Evolutionary conservation across 92 coral and sea anemone species (phyloP).

Genomic region (Porites divaricata): DNA sequence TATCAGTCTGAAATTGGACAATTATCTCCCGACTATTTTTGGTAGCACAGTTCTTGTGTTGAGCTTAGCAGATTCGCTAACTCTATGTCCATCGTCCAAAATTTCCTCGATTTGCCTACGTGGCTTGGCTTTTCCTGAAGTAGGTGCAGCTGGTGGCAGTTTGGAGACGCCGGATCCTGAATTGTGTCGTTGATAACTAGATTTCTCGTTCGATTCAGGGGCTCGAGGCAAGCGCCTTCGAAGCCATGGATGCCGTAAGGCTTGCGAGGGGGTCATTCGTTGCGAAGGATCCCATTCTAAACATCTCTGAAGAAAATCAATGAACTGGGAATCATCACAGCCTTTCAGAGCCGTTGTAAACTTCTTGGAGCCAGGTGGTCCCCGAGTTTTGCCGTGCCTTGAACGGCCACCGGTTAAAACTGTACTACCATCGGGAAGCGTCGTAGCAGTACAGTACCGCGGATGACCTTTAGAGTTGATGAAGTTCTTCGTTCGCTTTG

Average conservation of each 20-base stretch:
- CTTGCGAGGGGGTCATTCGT: constrained; percentile 95
- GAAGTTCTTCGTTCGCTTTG: constrained; percentile 95
- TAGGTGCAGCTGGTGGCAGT: constrained; percentile 92
- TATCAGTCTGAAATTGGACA: background rate
- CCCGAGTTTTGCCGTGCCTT: constrained; percentile 95
- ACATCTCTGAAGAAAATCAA: constrained; percentile 92
- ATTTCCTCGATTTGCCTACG: constrained; percentile 74
- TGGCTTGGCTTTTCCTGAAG: constrained; percentile 88
- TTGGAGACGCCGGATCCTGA: constrained; percentile 82
- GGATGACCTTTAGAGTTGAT: constrained; percentile 97
- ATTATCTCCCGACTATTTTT: constrained; percentile 95
- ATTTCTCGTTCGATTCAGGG: constrained; percentile 80
- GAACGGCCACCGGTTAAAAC: constrained; percentile 98
- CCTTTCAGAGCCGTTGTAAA: constrained; percentile 92
- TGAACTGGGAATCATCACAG: constrained; percentile 90
- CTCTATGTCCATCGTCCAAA: constrained; percentile 60
- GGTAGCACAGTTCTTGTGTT: constrained; percentile 97
- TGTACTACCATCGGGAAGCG: constrained; percentile 90
- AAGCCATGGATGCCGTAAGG: constrained; percentile 97
- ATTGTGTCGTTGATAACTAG: constrained; percentile 59
- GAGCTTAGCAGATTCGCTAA: constrained; percentile 69
- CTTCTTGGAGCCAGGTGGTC: constrained; percentile 89
- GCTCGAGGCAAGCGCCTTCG: constrained; percentile 95
- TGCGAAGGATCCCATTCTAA: constrained; percentile 97
- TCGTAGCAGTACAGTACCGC: constrained; percentile 94